Percentiles rank a stretch among this genome's conserved stretches.
Conservation (phyloP, 2,113 vertebrate genomes). For the Microcebus jonahi region DNA sequence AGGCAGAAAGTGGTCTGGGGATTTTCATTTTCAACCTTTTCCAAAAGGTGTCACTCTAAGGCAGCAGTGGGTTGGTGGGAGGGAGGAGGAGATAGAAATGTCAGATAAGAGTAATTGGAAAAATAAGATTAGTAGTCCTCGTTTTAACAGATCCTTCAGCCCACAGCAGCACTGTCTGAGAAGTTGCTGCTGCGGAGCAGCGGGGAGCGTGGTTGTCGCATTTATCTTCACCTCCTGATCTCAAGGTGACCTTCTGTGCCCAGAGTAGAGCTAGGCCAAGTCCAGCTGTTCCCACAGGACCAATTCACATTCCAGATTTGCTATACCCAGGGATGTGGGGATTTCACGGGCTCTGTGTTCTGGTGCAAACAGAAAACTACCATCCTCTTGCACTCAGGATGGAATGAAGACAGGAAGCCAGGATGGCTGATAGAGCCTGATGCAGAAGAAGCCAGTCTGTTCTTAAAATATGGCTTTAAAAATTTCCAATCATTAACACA, state of each 20-base stretch:
- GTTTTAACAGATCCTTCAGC: not conserved
- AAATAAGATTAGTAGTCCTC: not conserved
- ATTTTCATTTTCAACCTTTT: conserved; percentile 61
- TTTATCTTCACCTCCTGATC: conserved; percentile 45
- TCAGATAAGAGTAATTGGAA: conserved; percentile 60
- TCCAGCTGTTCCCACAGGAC: not conserved
- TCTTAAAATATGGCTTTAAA: conserved; percentile 48
- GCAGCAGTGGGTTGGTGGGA: conserved; percentile 55
- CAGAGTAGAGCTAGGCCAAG: not conserved
- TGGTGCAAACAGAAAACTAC: not conserved
- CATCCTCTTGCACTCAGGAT: not conserved
- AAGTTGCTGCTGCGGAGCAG: not conserved
- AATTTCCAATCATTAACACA: conserved; percentile 36
- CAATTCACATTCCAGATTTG: not conserved
- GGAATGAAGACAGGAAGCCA: not conserved
- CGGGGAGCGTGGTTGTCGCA: not conserved
- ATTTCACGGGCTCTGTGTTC: conserved; percentile 4
- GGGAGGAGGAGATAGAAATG: not conserved
- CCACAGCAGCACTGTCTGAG: not conserved
- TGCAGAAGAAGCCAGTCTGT: not conserved
- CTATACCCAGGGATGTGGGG: not conserved
- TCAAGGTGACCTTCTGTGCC: not conserved
- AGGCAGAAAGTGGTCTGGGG: not conserved
- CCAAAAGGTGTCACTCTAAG: conserved; percentile 75
- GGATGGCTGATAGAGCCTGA: not conserved